A percentile compares a stretch with the other conserved stretches of the same genome.
phyloP scores from a whole-genome alignment of 2,113 vertebrate genomes.

The Canis aureus region DNA sequence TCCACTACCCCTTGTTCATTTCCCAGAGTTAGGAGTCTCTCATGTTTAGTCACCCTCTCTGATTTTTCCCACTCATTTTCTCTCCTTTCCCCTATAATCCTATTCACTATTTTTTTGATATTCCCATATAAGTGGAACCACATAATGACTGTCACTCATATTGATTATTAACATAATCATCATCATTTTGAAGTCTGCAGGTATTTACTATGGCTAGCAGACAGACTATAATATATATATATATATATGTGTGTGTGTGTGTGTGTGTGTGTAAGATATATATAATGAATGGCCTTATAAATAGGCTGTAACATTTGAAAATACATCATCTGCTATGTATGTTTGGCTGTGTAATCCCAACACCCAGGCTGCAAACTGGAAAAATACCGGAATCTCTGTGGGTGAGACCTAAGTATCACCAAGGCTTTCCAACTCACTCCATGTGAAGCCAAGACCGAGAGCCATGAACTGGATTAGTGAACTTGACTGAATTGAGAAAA shows the following conservation, averaged over 20 bases:
- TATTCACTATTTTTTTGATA: too few species aligned
- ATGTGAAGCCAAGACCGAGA: not conserved
- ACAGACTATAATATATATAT: not conserved
- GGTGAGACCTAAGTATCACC: not conserved
- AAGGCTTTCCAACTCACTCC: not conserved
- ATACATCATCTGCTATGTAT: not conserved
- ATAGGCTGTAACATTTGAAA: not conserved
- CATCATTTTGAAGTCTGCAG: not conserved
- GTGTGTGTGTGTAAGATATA: not conserved
- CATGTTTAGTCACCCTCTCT: too few species aligned
- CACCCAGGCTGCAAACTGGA: not conserved
- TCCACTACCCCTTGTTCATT: too few species aligned
- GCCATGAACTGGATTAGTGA: not conserved
- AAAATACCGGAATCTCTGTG: not conserved
- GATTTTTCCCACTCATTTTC: too few species aligned
- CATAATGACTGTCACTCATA: not conserved
- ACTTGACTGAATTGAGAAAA: not conserved
- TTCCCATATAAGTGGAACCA: too few species aligned
- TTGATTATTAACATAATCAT: not conserved
- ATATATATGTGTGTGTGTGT: too few species aligned
- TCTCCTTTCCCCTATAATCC: too few species aligned
- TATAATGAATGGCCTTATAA: not conserved
- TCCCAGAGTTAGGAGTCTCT: too few species aligned
- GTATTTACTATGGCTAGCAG: not conserved
- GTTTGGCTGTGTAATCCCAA: not conserved